Evolutionary conservation across 2,113 vertebrate species (phyloP).

Genomic region (Micronisus gabar): DNA sequence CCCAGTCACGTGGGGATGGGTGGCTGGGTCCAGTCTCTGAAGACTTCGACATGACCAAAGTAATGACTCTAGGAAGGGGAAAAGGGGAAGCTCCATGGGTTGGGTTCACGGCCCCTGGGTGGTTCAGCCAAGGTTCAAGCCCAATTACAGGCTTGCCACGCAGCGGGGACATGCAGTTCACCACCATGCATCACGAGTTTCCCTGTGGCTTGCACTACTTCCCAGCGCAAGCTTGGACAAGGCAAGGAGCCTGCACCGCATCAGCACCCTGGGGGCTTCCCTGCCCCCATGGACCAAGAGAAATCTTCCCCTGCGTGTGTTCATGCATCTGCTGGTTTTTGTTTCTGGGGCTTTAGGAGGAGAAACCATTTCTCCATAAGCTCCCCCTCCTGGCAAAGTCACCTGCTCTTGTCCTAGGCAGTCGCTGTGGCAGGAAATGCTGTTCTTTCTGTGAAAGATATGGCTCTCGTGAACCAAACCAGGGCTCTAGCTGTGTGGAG

Average conservation of each 20-base stretch:
- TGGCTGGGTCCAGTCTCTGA: background rate
- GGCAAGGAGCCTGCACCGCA: background rate
- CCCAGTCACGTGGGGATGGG: background rate
- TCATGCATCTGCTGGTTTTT: background rate
- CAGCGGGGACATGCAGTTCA: background rate
- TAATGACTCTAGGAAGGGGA: constrained; percentile 2
- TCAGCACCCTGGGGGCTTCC: background rate
- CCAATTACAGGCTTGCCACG: background rate
- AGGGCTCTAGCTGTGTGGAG: background rate
- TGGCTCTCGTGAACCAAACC: constrained; percentile 27
- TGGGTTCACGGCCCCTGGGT: background rate
- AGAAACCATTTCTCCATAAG: background rate
- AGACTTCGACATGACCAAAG: constrained; percentile 59
- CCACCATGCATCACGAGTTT: background rate
- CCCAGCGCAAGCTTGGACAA: background rate
- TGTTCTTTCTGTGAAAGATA: constrained; percentile 75
- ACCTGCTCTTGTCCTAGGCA: background rate
- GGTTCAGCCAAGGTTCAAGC: background rate
- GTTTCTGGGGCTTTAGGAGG: background rate
- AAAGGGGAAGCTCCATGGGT: background rate
- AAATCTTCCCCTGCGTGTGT: background rate
- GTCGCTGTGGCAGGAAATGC: constrained; percentile 26
- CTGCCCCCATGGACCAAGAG: background rate
- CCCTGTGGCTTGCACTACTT: background rate
- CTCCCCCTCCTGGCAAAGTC: constrained; percentile 4